phyloP scores from a whole-genome alignment of 2,113 vertebrate species.

The Tauraco erythrolophus region DNA sequence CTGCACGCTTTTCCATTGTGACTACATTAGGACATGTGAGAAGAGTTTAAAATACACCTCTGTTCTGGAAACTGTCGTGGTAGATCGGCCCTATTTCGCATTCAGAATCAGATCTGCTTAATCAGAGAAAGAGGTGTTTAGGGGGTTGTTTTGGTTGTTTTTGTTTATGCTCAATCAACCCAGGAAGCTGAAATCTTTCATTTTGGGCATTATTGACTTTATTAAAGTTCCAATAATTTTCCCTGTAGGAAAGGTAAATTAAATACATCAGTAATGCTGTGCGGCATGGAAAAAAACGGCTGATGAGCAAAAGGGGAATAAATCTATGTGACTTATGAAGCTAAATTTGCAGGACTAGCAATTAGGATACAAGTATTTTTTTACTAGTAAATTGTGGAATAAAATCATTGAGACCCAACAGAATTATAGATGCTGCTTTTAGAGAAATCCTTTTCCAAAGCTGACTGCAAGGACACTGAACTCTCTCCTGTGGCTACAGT shows the following conservation, averaged over 20 bases:
- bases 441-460: neutral
- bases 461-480: neutral
- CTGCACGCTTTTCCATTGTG: neutral
- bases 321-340: neutral
- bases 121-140: neutral
- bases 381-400: neutral
- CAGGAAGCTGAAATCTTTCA: conserved; percentile 34
- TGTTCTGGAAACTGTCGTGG: neutral
- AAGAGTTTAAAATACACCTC: conserved; percentile 5
- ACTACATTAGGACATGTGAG: neutral
- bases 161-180: conserved; percentile 38
- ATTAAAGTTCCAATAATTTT: conserved; percentile 56
- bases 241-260: conserved; percentile 41
- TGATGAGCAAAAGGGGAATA: conserved; percentile 18
- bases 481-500: neutral
- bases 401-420: neutral
- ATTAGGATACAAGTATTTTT: conserved; percentile 3
- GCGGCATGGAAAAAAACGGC: neutral
- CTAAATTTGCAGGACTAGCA: conserved; percentile 26
- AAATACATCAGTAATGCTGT: conserved; percentile 25
- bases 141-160: conserved; percentile 16
- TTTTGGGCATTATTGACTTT: conserved; percentile 47
- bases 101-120: conserved; percentile 1
- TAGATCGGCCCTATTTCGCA: neutral
- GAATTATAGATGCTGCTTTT: neutral